These are phyloP conservation scores for Neoniphon sammara DNA, from an alignment of 2,797 vertebrate genomes.

Conservation along the genomic window DNA sequence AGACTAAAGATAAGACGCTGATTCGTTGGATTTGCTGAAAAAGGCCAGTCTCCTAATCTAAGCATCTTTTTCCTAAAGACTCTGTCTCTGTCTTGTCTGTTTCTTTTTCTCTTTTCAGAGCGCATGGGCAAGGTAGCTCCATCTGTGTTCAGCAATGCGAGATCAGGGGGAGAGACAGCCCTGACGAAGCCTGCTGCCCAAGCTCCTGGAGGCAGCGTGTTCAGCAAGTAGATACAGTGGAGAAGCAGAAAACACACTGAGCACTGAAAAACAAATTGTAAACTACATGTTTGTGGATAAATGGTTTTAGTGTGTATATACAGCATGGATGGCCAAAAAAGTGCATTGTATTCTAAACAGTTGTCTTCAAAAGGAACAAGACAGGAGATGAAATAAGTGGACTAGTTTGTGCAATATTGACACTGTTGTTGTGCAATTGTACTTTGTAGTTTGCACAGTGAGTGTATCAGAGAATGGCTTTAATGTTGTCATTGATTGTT, in stretches of 20 bases:
- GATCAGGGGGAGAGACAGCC: conserved; percentile 89
- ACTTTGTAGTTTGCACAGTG: conserved; percentile 12
- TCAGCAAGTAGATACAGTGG: conserved; percentile 78
- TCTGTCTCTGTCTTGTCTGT: not conserved
- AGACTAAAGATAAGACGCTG: too few species aligned
- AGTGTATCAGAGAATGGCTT: not conserved
- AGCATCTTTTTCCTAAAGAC: not conserved
- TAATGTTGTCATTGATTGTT: not conserved
- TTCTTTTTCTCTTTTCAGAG: conserved; percentile 80
- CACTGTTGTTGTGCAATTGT: conserved; percentile 1
- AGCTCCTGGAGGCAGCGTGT: conserved; percentile 86
- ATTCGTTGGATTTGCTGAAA: not conserved
- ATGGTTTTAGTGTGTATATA: not conserved
- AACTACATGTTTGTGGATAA: conserved; percentile 6
- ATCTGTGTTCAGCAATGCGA: conserved; percentile 89
- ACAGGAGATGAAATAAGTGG: not conserved
- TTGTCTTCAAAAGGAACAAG: not conserved
- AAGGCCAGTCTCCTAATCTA: too few species aligned
- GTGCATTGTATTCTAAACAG: not conserved
- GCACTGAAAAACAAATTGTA: not conserved
- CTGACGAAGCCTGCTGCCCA: conserved; percentile 84
- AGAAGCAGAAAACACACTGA: not conserved
- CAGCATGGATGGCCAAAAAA: not conserved
- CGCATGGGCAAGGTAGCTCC: conserved; percentile 89
- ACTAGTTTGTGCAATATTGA: conserved; percentile 7